Percentiles rank a stretch among this genome's conserved stretches.
phyloP scores from a whole-genome alignment of 1,140 invertebrate genomes.

The Tachypleus tridentatus region DNA sequence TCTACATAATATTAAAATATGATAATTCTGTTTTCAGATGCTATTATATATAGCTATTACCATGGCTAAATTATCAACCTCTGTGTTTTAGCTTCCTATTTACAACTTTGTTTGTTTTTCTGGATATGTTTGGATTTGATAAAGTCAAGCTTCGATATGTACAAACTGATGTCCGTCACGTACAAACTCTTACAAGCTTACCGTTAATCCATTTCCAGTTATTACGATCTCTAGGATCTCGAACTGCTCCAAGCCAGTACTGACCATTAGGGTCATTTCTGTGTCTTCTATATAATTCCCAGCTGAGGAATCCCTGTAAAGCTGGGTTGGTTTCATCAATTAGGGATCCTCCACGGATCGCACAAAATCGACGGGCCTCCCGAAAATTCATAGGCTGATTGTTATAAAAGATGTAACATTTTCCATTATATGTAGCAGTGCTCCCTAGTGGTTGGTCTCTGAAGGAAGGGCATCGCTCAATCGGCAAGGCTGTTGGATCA shows the following conservation, averaged over 20 bases:
- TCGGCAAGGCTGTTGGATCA: constrained; percentile 54
- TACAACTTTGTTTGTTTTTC: no score
- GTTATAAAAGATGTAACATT: constrained; percentile 91
- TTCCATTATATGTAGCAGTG: constrained; percentile 86
- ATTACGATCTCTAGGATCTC: constrained; percentile 58
- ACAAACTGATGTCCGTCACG: not conserved
- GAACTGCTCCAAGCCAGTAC: constrained; percentile 85
- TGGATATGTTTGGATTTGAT: no score
- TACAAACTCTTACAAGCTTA: not conserved
- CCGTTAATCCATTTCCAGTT: constrained; percentile 80
- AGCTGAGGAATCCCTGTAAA: constrained; percentile 83
- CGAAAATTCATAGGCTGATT: constrained; percentile 66
- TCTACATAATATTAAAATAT: no score
- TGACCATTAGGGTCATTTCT: constrained; percentile 77
- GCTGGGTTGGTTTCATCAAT: constrained; percentile 89
- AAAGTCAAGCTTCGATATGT: not conserved
- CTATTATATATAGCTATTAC: no score
- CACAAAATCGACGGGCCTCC: constrained; percentile 67
- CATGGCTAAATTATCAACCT: no score
- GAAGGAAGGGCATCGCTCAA: constrained; percentile 84
- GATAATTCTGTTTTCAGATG: no score
- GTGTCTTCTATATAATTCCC: constrained; percentile 83
- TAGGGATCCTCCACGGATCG: constrained; percentile 60
- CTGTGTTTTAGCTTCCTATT: no score
- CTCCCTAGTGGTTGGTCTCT: constrained; percentile 80